Conservation (phyloP, 2,888 invertebrate species). For the Didymodactylos carnosus region DNA sequence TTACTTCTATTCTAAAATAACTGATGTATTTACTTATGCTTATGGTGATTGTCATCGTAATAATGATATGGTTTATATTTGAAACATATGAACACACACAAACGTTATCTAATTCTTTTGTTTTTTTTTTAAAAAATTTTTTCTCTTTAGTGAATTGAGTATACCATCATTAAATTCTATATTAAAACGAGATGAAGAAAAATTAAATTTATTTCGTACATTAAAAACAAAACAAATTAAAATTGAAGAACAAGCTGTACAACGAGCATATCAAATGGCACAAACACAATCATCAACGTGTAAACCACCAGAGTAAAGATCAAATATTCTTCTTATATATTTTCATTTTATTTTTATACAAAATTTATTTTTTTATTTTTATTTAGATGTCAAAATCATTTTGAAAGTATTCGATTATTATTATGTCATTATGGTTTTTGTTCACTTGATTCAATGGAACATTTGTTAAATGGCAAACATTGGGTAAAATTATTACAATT, state of each 20-base stretch:
- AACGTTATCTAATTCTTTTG: too few species aligned
- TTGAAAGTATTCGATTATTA: slow-evolving; percentile 80
- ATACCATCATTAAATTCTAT: slow-evolving; percentile 18
- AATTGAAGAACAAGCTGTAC: background rate
- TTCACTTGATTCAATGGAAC: slow-evolving; percentile 41
- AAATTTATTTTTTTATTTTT: background rate
- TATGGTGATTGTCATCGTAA: too few species aligned
- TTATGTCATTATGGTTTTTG: slow-evolving; percentile 84
- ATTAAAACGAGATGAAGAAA: background rate
- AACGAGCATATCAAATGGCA: background rate
- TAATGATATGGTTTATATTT: too few species aligned
- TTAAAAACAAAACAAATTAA: background rate
- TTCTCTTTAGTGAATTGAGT: slow-evolving; percentile 40
- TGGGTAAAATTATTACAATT: background rate
- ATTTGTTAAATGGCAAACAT: background rate
- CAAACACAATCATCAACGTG: background rate
- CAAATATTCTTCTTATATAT: too few species aligned
- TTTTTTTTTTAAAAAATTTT: too few species aligned
- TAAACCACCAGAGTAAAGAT: background rate
- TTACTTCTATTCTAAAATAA: too few species aligned
- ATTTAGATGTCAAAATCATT: slow-evolving; percentile 37
- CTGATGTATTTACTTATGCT: too few species aligned
- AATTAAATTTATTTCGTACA: background rate
- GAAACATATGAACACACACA: too few species aligned
- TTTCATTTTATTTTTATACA: background rate